Percentiles rank a stretch among this genome's conserved stretches.
These are phyloP conservation scores for Drosophila greeni DNA, from an alignment of 2,888 invertebrate species.

Conservation along the genomic window DNA sequence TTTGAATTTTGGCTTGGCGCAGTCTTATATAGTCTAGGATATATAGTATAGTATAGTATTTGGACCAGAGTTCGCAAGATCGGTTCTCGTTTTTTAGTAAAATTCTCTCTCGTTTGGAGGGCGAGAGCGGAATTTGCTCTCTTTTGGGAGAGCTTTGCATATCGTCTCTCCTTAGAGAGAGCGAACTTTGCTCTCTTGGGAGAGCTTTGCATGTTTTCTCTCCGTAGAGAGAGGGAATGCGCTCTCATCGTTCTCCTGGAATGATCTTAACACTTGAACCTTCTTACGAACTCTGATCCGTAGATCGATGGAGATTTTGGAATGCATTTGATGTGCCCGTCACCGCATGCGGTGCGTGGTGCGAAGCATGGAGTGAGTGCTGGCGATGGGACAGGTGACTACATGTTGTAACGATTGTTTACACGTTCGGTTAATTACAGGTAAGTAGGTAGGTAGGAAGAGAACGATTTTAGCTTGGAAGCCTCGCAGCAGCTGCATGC, in stretches of 20 bases:
- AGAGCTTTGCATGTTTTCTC: not conserved
- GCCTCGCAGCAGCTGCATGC: constrained; percentile 58
- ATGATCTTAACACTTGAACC: not conserved
- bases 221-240: not conserved
- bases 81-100: not conserved
- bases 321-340: constrained; percentile 23
- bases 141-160: not conserved
- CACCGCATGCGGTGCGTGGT: constrained; percentile 36
- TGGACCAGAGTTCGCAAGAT: not conserved
- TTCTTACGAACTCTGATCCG: not conserved
- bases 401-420: constrained; percentile 13
- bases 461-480: constrained; percentile 26
- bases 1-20: constrained; percentile 35
- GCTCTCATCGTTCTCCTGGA: not conserved
- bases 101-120: too few relatives aligned
- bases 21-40: constrained; percentile 44
- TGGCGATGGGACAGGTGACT: constrained; percentile 9
- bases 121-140: too few relatives aligned
- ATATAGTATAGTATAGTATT: constrained; percentile 9
- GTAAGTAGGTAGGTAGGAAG: constrained; percentile 4
- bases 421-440: constrained; percentile 35
- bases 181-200: not conserved
- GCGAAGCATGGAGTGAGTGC: constrained; percentile 30
- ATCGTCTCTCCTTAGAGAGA: too few relatives aligned
- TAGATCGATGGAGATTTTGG: constrained; percentile 13